Evolutionary conservation across 2,888 invertebrate species (phyloP), one percentile per base, ranked within the genome.

Genomic region (Cantharis flavilabris): DNA sequence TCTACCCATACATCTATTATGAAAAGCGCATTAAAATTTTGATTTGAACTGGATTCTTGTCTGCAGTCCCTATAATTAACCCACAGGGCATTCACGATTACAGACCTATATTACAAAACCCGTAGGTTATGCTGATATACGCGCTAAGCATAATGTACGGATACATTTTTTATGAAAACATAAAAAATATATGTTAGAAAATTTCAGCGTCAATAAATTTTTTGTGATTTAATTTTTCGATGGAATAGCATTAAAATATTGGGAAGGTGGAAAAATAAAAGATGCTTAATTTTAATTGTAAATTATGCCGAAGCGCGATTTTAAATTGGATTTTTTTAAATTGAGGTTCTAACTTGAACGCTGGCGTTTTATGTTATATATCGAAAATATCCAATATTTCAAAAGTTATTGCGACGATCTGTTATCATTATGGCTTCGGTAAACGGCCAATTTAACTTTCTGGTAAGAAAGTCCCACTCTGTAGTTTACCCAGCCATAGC

Each of bases 31-130:
- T 75, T 79, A 79, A 70, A 75, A 63, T 74, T 76, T 79, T 75
- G 77, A 79, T 74, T 79, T 72, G 76, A 71, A 78, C 76, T 78
- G 76, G 73, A 76, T 76, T 73, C 76, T 77, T 71, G 76, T 72
- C 72, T 71, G 77, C 79, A 75, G 77, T 79, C 79, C 72, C 79
- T 75, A 77, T 79, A 79, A 79, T 79, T 79, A 79, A 30, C 64
- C 77, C 77, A 69, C 67, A 65, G 75, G 79, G 77, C 72, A 77
- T 79, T 79, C 79, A 79, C 79, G 79, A 79, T 77, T 79, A 75
- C 75, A 77, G 75, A 77, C 71, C 75, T 70, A 73, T 79, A 79
- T 76, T 78, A 73, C 65, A 70, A 72, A 69, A 67, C 69, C 79
- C 65, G 69, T 76, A 79, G 76, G 78, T 69, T 76, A 76, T 76